Percentiles rank a stretch among this genome's conserved stretches.
Evolutionary conservation across 2,797 vertebrate genomes (phyloP).

Genomic region (Trematomus bernacchii): DNA sequence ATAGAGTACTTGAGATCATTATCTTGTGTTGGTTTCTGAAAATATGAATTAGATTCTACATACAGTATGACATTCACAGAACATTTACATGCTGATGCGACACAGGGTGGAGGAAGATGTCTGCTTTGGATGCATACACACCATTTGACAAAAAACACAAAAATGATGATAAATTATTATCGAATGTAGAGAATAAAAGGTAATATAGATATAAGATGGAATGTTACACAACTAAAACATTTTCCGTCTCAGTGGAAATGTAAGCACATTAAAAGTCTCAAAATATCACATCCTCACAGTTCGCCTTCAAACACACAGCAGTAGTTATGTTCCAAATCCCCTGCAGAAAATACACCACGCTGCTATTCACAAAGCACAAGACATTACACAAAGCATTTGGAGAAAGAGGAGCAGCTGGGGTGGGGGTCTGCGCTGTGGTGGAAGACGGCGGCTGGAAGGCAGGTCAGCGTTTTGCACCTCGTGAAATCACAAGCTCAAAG

Average conservation of each 20-base stretch:
- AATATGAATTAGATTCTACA: constrained; percentile 1
- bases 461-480: constrained; percentile 63
- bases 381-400: constrained; percentile 3
- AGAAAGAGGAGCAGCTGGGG: constrained; percentile 27
- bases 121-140: constrained; percentile 22
- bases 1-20: not conserved
- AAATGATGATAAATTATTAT: not conserved
- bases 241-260: constrained; percentile 10
- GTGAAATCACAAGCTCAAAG: constrained; percentile 56
- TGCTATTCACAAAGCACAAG: constrained; percentile 46
- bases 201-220: not conserved
- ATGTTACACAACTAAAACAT: not conserved
- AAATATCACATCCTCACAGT: constrained; percentile 14
- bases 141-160: not conserved
- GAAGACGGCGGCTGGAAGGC: constrained; percentile 73
- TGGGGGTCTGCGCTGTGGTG: constrained; percentile 68
- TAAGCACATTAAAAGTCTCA: constrained; percentile 24
- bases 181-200: constrained; percentile 5
- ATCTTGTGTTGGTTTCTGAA: constrained; percentile 4
- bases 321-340: constrained; percentile 21
- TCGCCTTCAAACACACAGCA: constrained; percentile 38
- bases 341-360: constrained; percentile 14
- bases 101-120: constrained; percentile 17
- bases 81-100: constrained; percentile 32
- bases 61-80: constrained; percentile 19